These are phyloP conservation scores for Sebastiscus albofasciatus DNA, from an alignment of 2,797 vertebrate genomes.

Conservation along the genomic window DNA sequence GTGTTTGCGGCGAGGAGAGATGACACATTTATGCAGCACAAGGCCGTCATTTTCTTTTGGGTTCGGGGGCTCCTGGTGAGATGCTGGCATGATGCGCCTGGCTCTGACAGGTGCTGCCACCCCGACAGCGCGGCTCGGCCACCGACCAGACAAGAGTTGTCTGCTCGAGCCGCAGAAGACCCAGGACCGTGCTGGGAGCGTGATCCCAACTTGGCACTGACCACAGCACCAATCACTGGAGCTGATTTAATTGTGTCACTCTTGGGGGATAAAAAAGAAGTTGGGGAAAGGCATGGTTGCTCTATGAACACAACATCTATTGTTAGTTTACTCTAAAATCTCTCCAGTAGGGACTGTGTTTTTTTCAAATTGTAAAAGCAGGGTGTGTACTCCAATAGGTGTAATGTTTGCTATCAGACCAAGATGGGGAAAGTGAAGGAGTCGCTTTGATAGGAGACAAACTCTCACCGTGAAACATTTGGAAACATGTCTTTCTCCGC, in stretches of 20 bases:
- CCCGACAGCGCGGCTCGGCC: conserved; percentile 76
- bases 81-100: conserved; percentile 77
- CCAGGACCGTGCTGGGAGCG: conserved; percentile 80
- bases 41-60: conserved; percentile 67
- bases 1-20: conserved; percentile 62
- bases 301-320: conserved; percentile 8
- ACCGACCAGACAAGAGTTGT: conserved; percentile 83
- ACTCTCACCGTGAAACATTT: conserved; percentile 72
- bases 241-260: conserved; percentile 81
- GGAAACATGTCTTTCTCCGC: conserved; percentile 72
- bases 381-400: conserved; percentile 18
- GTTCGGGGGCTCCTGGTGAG: conserved; percentile 74
- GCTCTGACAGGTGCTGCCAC: conserved; percentile 85
- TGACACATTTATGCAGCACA: conserved; percentile 76
- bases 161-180: conserved; percentile 78
- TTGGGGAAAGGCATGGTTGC: conserved; percentile 28
- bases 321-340: conserved; percentile 12
- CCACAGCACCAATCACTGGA: conserved; percentile 74
- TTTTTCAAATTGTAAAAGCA: conserved; percentile 29
- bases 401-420: conserved; percentile 46
- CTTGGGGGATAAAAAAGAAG: conserved; percentile 53
- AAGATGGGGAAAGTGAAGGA: conserved; percentile 49
- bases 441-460: conserved; percentile 59
- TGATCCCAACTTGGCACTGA: conserved; percentile 82
- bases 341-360: background rate